Percentiles rank a stretch among this genome's conserved stretches.
Conservation (phyloP, 2,797 vertebrate species). For the Vultur gryphus region DNA sequence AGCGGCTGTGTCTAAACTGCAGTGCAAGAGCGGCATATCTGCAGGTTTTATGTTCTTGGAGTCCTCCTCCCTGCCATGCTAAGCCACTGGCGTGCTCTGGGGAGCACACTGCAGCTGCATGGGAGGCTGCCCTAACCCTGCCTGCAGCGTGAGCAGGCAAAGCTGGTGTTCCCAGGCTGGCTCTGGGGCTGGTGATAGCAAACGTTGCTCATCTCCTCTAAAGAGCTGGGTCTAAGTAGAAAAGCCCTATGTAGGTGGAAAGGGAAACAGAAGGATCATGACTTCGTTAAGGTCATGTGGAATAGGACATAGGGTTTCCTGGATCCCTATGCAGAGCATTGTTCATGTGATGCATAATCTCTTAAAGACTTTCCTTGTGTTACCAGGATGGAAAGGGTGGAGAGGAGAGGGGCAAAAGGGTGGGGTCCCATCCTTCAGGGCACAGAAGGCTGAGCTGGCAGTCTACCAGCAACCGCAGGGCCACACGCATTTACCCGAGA, state of each 20-base stretch:
- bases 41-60: not conserved
- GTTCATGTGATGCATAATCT: not conserved
- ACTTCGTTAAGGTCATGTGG: not conserved
- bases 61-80: not conserved
- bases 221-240: not conserved
- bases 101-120: fast-evolving
- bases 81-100: fast-evolving
- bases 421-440: not conserved
- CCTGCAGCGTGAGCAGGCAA: not conserved
- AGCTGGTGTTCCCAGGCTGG: not conserved
- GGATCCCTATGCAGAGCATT: not conserved
- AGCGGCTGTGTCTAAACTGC: not conserved
- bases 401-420: not conserved
- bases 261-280: conserved; percentile 27
- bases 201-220: fast-evolving
- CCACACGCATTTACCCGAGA: not conserved
- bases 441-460: not conserved
- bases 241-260: not conserved
- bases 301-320: not conserved
- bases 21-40: fast-evolving
- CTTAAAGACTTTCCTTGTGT: not conserved
- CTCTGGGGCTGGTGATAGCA: not conserved
- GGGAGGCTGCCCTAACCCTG: not conserved
- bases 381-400: conserved; percentile 24
- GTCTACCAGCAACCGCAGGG: not conserved